Base-by-base conservation (phyloP, 2,888 invertebrate species). In the Drosophila birchii region DNA sequence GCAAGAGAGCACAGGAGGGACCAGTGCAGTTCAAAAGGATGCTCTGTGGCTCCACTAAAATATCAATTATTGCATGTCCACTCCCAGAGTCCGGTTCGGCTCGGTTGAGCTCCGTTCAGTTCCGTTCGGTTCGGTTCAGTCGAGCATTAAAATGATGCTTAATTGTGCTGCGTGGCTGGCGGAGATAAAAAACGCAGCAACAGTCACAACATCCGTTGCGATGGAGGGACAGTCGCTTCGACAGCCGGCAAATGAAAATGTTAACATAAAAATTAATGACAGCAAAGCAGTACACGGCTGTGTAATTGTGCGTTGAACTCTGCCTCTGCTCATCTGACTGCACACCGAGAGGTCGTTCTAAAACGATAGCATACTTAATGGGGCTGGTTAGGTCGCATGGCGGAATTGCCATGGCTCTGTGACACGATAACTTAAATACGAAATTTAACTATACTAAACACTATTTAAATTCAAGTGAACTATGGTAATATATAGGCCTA, bases 1-100 rank as follows among this genome's bases (percentile, higher is more conserved):
- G 51, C 55, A 18, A 18, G 41, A n/a, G 41, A n/a, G n/a, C 29
- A 29, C 18, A 20, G 20, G 26, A 23, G 12, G 5, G 26, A 26
- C 26, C 26, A 32, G 12, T 41, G 49, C 51, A 16, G 23, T 14
- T 39, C 38, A 44, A 61, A 54, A 47, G 55, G 55, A 34, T 39
- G 66, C 47, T 47, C 49, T 44, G 60, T 54, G 47, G 78, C 62
- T 39, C 64, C 62, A 69, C 71, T 77, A 70, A 86, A 84, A 88
- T 88, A 88, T 86, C 89, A 84, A 84, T 84, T 83, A 86, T 75
- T 74, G 62, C 49, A 54, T 41, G 59, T 59, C 58, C 58, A 75
- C 58, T 56, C 51, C 29, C 56, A 38, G 36, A 57, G 49, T 23
- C 49, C 43, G 34, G 36, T 66, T 51, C 43, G 67, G 20, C 49